Evolutionary conservation across 2,888 invertebrate species (phyloP).

Genomic region (Lathronympha strigana): DNA sequence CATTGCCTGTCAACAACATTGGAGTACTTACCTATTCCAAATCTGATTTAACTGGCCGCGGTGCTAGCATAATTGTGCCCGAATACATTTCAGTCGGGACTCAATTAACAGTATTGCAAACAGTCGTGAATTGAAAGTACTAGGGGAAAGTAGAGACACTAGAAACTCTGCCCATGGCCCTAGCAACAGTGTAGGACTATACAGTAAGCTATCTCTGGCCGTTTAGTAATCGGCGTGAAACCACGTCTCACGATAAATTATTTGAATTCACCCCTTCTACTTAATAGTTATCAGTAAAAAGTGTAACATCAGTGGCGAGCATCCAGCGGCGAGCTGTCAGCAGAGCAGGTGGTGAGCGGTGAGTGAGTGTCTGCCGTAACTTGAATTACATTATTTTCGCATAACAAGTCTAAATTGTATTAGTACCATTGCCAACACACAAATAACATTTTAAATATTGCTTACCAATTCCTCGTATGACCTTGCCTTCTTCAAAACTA

Average conservation of each 20-base stretch:
- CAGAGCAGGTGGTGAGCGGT: too few relatives aligned
- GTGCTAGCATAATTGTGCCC: conserved; percentile 27
- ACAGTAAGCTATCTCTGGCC: not conserved
- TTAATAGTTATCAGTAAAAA: too few relatives aligned
- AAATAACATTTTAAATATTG: too few relatives aligned
- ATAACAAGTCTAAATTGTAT: too few relatives aligned
- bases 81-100: conserved; percentile 35
- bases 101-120: conserved; percentile 43
- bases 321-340: too few relatives aligned
- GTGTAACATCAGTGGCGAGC: too few relatives aligned
- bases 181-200: conserved; percentile 35
- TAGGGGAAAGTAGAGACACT: conserved; percentile 65
- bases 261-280: too few relatives aligned
- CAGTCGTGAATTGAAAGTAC: conserved; percentile 45
- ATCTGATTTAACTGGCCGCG: conserved; percentile 16
- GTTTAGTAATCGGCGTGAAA: not conserved
- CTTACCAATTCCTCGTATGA: too few relatives aligned
- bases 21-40: conserved; percentile 19
- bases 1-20: conserved; percentile 9
- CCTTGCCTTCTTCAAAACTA: too few relatives aligned
- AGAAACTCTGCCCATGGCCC: conserved; percentile 46
- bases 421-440: too few relatives aligned
- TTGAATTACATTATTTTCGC: too few relatives aligned
- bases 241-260: not conserved
- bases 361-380: too few relatives aligned